These are phyloP conservation scores for Delia radicum DNA, from an alignment of 1,140 invertebrate species.

Conservation along the genomic window DNA sequence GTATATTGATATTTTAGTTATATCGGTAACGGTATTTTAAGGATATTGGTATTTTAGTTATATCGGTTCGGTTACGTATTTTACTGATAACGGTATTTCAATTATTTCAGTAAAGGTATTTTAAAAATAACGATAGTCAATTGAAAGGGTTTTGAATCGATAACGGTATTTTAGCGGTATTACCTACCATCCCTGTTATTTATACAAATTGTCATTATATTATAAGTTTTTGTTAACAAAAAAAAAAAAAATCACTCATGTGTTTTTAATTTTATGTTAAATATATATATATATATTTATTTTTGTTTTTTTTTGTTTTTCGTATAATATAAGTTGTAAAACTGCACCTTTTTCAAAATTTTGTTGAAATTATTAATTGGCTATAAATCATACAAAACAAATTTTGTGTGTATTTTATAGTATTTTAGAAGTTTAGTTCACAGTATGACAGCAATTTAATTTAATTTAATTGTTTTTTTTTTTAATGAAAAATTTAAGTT, in stretches of 20 bases:
- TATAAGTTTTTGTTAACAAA: neutral
- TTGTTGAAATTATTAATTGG: neutral
- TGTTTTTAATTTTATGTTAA: no score
- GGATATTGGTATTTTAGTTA: no score
- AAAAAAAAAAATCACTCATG: neutral
- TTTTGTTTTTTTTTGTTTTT: neutral
- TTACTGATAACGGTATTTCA: no score
- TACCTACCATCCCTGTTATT: no score
- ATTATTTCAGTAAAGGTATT: no score
- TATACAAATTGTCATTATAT: neutral
- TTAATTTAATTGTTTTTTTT: neutral
- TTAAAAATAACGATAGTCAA: no score
- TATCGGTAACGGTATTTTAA: no score
- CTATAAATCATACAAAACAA: neutral
- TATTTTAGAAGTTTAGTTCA: neutral
- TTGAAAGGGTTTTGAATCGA: no score
- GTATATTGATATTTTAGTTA: no score
- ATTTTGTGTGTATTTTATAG: neutral
- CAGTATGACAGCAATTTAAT: neutral
- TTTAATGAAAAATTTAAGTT: neutral
- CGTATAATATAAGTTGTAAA: neutral
- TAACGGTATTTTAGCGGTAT: no score
- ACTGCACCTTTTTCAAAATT: neutral
- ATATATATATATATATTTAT: no score
- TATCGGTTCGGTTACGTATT: no score